phyloP scores from a whole-genome alignment of 2,113 vertebrate species.

The Chiloscyllium plagiosum region DNA sequence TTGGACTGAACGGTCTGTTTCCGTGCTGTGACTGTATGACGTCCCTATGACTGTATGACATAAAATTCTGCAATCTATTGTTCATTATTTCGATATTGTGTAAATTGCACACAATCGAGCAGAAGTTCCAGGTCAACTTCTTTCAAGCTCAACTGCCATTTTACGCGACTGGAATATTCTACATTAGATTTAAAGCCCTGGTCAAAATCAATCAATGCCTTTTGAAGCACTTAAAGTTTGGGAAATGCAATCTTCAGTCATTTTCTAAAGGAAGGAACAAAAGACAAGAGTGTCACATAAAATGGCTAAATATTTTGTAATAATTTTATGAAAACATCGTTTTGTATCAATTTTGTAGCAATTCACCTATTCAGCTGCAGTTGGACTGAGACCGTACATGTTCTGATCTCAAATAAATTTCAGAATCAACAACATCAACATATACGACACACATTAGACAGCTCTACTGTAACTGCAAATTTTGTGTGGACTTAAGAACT shows the following conservation, averaged over 20 bases:
- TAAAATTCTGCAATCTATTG: no score
- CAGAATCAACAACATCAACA: not conserved
- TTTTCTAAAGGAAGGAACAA: not conserved
- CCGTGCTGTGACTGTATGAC: no score
- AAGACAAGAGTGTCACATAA: not conserved
- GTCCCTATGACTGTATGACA: no score
- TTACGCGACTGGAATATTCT: not conserved
- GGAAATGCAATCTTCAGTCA: not conserved
- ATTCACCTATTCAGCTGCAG: not conserved
- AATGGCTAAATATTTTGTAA: not conserved
- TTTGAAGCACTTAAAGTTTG: not conserved
- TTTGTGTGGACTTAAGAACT: not conserved
- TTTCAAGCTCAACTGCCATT: not conserved
- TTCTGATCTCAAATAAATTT: not conserved
- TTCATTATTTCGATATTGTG: no score
- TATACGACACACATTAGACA: not conserved
- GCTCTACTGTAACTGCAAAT: not conserved
- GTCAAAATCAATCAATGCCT: not conserved
- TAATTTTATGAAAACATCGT: not conserved
- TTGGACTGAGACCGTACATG: not conserved
- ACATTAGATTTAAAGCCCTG: not conserved
- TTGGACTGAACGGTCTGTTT: no score
- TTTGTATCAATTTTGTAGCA: not conserved
- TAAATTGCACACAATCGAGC: not conserved
- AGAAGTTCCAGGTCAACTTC: not conserved